Evolutionary conservation across 2,113 vertebrate species (phyloP), one percentile per base, ranked within the genome.

Genomic region (Amblyopsis rosae): DNA sequence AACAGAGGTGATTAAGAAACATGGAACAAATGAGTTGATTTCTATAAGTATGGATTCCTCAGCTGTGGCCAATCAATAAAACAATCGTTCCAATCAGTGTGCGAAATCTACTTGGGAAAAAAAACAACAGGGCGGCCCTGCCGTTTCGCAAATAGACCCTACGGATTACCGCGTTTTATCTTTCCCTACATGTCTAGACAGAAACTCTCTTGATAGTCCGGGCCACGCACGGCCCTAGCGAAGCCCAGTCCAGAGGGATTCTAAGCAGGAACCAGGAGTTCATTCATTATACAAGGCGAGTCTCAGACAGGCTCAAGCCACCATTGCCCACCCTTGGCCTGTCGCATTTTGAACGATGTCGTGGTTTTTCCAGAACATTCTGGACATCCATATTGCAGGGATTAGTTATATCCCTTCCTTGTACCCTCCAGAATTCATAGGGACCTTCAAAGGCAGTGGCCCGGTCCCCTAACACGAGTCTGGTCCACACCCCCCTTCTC

Each of bases 281-380:
- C 76, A 83, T 83, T 90, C 80, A 88, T 88, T 88, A 87, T 85
- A 83, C 77, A 70, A 67, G 68, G 35, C 46, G 15, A 70, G 71
- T 35, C 68, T 77, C 50, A 79, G 50, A 35, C 48, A 4, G 50
- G 78, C 80, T 82, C 73, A 67, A 41, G 67, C 62, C 74, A 71
- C 82, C 76, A 69, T 72, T 75, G 79, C 3, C 58, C 70, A 77
- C 63, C 87, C 88, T 89, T 89, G 92, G 66, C 69, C 71, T 67
- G 70, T 51, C 9, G 33, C 49, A 16, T 70, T 83, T 72, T 79
- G 65, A 84, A 83, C 62, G 77, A 82, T 75, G 69, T 77, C 1
- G 0, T 80, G 76, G 92, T 84, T 89, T 91, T 88, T 78, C 88
- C 88, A 76, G 92, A 93, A 93, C 94, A 95, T 94, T 95, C 94